These are phyloP conservation scores for Callithrix jacchus DNA, from an alignment of 2,113 vertebrate species.

Conservation along the genomic window DNA sequence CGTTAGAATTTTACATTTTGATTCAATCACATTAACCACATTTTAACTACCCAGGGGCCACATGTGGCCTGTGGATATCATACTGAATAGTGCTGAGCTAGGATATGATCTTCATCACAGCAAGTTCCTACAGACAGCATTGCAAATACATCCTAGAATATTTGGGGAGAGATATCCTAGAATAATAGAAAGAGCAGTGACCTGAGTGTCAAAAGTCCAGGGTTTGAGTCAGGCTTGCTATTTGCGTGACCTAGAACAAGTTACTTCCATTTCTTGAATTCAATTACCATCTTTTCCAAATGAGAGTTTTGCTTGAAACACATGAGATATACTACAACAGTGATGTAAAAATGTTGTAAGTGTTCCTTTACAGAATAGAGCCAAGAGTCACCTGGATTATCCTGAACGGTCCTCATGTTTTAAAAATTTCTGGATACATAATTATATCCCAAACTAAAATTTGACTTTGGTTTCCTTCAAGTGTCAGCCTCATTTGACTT, in stretches of 20 bases:
- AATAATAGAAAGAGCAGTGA: not conserved
- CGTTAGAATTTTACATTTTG: not conserved
- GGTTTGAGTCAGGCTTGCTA: not conserved
- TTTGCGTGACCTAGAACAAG: not conserved
- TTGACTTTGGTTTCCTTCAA: constrained; percentile 41
- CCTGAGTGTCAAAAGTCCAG: not conserved
- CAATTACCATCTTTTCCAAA: not conserved
- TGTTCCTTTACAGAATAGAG: not conserved
- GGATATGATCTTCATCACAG: not conserved
- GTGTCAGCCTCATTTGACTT: not conserved
- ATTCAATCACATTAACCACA: not conserved
- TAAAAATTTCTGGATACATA: not conserved
- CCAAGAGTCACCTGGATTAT: not conserved
- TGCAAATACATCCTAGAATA: not conserved
- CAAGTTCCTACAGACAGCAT: not conserved
- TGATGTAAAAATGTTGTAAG: not conserved
- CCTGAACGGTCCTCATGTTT: not conserved
- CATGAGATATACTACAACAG: not conserved
- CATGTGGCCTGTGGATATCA: not conserved
- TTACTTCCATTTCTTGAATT: not conserved
- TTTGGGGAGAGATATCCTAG: not conserved
- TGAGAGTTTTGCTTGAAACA: not conserved
- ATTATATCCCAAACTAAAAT: constrained; percentile 1
- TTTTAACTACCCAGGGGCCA: not conserved
- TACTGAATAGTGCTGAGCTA: not conserved